phyloP scores from a whole-genome alignment of 2,888 invertebrate species.

The Thyatira batis region DNA sequence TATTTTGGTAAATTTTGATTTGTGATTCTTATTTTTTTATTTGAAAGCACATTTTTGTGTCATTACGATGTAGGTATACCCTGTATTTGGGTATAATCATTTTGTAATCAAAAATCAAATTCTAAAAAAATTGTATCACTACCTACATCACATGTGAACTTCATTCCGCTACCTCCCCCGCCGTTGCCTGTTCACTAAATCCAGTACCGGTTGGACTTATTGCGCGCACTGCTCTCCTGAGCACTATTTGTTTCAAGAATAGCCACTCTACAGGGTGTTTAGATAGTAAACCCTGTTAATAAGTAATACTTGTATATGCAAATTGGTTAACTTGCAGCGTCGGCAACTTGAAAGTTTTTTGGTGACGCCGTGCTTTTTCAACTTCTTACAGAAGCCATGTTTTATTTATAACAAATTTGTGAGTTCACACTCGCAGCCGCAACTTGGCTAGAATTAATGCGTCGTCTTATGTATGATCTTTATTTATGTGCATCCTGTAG shows the following conservation, averaged over 20 bases:
- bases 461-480: not conserved
- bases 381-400: not conserved
- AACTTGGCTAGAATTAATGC: not conserved
- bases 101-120: too few species aligned
- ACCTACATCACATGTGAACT: too few species aligned
- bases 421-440: not conserved
- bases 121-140: too few species aligned
- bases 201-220: not conserved
- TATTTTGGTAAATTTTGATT: too few species aligned
- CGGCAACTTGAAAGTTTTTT: not conserved
- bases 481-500: not conserved
- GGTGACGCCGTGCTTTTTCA: not conserved
- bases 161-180: not conserved
- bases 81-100: too few species aligned
- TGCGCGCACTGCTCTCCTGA: slow-evolving; percentile 19
- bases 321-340: slow-evolving; percentile 5
- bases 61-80: too few species aligned
- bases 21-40: too few species aligned
- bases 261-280: slow-evolving; percentile 24
- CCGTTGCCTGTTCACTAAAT: not conserved
- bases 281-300: slow-evolving; percentile 29
- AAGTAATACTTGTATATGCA: slow-evolving; percentile 20
- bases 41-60: too few species aligned
- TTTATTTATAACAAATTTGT: not conserved
- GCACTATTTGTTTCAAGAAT: slow-evolving; percentile 32